Conservation (phyloP, 2,888 invertebrate species). For the Chrysotoxum bicinctum region DNA sequence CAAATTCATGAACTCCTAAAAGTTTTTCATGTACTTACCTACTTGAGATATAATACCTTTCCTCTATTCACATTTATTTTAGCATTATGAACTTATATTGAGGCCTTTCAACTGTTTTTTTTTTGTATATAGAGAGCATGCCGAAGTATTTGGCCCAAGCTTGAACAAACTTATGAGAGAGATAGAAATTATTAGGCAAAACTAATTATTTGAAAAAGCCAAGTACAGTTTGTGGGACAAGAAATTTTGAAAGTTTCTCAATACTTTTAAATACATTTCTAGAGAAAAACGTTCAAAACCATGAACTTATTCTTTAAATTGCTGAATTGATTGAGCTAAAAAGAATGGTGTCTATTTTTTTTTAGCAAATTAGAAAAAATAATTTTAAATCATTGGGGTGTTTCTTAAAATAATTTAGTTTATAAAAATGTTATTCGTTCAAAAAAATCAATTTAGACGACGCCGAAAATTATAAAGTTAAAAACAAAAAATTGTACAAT, state of each 20-base stretch:
- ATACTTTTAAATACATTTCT: too few relatives aligned
- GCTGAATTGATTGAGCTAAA: too few relatives aligned
- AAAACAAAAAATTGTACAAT: too few relatives aligned
- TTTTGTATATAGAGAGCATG: not conserved
- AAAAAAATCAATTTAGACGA: too few relatives aligned
- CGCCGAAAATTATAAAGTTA: too few relatives aligned
- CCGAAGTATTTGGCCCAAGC: conserved; percentile 31
- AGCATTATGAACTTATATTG: not conserved
- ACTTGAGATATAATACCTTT: conserved; percentile 27
- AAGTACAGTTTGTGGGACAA: conserved; percentile 20
- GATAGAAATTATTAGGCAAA: conserved; percentile 26
- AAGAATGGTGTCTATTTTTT: too few relatives aligned
- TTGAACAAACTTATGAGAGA: conserved; percentile 22
- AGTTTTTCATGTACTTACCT: conserved; percentile 15
- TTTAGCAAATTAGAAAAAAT: too few relatives aligned
- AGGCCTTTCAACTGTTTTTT: conserved; percentile 1
- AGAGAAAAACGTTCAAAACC: too few relatives aligned
- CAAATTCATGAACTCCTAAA: conserved; percentile 66
- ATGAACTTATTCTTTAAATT: too few relatives aligned
- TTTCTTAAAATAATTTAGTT: too few relatives aligned
- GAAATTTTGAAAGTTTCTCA: not conserved
- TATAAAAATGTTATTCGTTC: too few relatives aligned
- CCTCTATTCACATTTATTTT: not conserved
- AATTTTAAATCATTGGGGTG: too few relatives aligned
- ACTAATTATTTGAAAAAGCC: conserved; percentile 27